Conservation (phyloP, 2,113 vertebrate genomes). For the Microtus pennsylvanicus region DNA sequence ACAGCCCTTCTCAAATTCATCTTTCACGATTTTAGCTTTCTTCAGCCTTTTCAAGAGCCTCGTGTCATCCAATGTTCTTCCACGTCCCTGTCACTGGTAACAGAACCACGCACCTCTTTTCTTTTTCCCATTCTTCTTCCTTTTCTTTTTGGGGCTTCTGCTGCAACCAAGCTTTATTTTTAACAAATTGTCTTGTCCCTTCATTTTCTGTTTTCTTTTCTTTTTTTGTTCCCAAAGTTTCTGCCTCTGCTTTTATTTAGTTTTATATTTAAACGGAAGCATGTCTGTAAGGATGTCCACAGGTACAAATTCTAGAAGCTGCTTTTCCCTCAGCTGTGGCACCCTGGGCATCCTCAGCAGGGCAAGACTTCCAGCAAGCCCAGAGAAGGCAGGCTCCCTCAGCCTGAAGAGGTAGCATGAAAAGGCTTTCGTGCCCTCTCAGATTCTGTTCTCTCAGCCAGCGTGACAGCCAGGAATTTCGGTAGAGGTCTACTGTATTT, state of each 20-base stretch:
- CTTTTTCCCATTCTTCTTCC: conserved; percentile 89
- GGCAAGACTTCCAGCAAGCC: conserved; percentile 93
- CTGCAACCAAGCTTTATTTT: conserved; percentile 95
- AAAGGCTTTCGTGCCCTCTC: conserved; percentile 94
- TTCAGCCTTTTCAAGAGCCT: conserved; percentile 94
- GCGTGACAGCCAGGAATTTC: conserved; percentile 91
- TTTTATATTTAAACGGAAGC: conserved; percentile 96
- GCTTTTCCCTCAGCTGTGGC: conserved; percentile 91
- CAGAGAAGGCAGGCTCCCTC: conserved; percentile 95
- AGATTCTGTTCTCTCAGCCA: conserved; percentile 93
- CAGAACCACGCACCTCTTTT: conserved; percentile 87
- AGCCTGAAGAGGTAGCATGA: conserved; percentile 94
- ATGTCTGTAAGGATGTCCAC: conserved; percentile 88
- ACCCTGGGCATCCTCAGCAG: conserved; percentile 93
- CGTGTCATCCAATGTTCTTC: conserved; percentile 93
- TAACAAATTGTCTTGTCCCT: conserved; percentile 85
- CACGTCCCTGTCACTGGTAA: conserved; percentile 90
- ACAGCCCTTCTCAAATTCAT: conserved; percentile 94
- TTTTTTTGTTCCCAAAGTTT: conserved; percentile 88
- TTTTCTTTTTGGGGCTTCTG: conserved; percentile 90
- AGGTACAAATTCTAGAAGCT: conserved; percentile 89
- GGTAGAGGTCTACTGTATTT: conserved; percentile 90
- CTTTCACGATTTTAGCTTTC: conserved; percentile 93
- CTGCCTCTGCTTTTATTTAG: conserved; percentile 87
- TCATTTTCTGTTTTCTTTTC: conserved; percentile 78